Evolutionary conservation across 53 echinoderm and acorn worm genomes (phyloP).

Genomic region (Paracentrotus lividus): DNA sequence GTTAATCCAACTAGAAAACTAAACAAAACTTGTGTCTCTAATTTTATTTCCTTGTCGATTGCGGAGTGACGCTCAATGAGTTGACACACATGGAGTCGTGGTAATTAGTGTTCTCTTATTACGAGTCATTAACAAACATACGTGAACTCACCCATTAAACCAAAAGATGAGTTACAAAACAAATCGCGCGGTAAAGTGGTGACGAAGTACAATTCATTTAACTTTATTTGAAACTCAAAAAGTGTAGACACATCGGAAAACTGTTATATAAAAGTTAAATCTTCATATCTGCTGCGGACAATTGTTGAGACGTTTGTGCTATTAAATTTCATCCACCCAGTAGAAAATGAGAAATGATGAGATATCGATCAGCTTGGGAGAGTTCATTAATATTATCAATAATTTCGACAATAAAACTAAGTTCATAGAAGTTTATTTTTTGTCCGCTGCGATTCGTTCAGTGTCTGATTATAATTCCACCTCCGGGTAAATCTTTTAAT

Average conservation of each 20-base stretch:
- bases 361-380: not conserved
- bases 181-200: not conserved
- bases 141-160: not conserved
- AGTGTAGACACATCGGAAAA: not conserved
- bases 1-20: not conserved
- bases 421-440: not conserved
- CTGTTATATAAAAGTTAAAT: not conserved
- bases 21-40: not conserved
- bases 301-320: not conserved
- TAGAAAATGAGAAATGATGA: not conserved
- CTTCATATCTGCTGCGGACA: not conserved
- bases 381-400: not conserved
- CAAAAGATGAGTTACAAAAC: not conserved
- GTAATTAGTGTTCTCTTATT: not conserved
- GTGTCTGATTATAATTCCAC: not conserved
- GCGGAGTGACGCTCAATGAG: not conserved
- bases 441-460: not conserved
- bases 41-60: not conserved
- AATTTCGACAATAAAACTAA: not conserved
- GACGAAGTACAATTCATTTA: not conserved
- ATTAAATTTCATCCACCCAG: not conserved
- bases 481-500: no score
- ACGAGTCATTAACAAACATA: not conserved
- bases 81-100: not conserved
- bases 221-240: not conserved